Percentiles rank a stretch among this genome's conserved stretches.
phyloP scores from a whole-genome alignment of 2,888 invertebrate genomes.

The Tinea pellionella region DNA sequence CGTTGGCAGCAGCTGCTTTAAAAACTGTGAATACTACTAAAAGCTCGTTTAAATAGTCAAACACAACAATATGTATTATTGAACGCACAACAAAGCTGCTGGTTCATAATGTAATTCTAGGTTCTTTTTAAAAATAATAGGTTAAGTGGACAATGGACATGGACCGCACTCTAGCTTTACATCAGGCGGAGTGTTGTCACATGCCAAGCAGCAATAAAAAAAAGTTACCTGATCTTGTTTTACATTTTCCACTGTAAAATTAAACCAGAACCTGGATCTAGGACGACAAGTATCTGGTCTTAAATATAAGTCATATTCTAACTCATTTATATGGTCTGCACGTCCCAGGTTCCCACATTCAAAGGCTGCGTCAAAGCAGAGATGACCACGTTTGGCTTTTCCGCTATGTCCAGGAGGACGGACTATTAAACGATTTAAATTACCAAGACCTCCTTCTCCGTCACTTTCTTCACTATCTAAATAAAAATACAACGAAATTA shows the following conservation, averaged over 20 bases:
- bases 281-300: constrained; percentile 97
- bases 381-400: constrained; percentile 94
- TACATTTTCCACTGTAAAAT: constrained; percentile 97
- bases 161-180: too few relatives aligned
- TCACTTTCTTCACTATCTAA: constrained; percentile 88
- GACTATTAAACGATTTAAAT: constrained; percentile 88
- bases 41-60: too few relatives aligned
- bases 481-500: not conserved
- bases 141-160: too few relatives aligned
- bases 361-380: constrained; percentile 97
- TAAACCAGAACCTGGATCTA: constrained; percentile 94
- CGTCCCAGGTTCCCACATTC: constrained; percentile 97
- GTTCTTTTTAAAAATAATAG: too few relatives aligned
- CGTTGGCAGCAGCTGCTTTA: constrained; percentile 11
- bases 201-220: too few relatives aligned
- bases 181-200: too few relatives aligned
- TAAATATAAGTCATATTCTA: constrained; percentile 96
- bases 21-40: not conserved
- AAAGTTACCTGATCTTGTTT: constrained; percentile 90
- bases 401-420: constrained; percentile 93
- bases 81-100: too few relatives aligned
- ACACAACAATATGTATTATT: too few relatives aligned
- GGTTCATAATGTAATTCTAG: too few relatives aligned
- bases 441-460: constrained; percentile 93
- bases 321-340: constrained; percentile 92